Evolutionary conservation across 2,113 vertebrate genomes (phyloP).

Genomic region (Serinus canaria): DNA sequence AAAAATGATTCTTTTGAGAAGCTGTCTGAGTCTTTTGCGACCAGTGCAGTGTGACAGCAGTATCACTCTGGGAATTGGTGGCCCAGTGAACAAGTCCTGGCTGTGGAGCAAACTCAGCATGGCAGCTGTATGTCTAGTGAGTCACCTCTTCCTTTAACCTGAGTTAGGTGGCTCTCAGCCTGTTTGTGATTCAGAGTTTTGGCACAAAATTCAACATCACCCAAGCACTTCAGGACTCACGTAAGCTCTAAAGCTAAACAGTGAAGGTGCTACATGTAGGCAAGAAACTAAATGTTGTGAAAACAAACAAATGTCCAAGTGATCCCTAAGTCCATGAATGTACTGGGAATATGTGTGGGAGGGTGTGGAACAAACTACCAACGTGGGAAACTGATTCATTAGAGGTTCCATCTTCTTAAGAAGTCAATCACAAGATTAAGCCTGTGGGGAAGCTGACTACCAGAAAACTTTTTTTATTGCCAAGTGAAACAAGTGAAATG

Average conservation of each 20-base stretch:
- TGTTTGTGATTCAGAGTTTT: background rate
- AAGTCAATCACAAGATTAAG: background rate
- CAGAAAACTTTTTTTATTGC: background rate
- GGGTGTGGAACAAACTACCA: background rate
- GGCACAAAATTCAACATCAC: background rate
- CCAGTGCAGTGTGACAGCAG: background rate
- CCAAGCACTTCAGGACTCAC: background rate
- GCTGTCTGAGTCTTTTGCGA: background rate
- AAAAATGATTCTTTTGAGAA: background rate
- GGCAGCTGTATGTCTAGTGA: background rate
- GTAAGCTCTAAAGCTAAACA: background rate
- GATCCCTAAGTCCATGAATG: background rate
- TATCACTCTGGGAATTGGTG: background rate
- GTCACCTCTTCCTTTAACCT: background rate
- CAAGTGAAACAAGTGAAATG: background rate
- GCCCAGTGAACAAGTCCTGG: background rate
- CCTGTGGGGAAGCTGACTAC: background rate
- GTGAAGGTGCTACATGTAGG: rapidly evolving
- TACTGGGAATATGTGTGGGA: background rate
- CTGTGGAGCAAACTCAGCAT: background rate
- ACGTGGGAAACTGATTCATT: background rate
- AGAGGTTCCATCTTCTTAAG: background rate
- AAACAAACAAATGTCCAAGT: background rate
- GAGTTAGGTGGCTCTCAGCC: background rate
- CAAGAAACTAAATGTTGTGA: background rate